phyloP scores from a whole-genome alignment of 2,888 invertebrate genomes.

The Archaeoteleia sp. region DNA sequence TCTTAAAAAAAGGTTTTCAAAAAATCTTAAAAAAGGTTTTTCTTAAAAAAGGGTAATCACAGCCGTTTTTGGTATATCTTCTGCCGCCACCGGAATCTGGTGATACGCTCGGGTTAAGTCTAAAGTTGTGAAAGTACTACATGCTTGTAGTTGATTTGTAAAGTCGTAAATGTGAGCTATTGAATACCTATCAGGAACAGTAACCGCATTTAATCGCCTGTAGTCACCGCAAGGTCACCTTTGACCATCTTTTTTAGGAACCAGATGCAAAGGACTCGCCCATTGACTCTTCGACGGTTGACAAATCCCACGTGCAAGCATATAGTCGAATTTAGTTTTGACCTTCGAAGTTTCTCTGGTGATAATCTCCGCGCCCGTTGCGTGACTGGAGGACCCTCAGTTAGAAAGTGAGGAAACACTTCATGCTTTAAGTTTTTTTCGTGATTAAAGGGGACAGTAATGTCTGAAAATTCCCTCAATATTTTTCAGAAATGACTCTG shows the following conservation, averaged over 20 bases:
- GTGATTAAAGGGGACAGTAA: no score
- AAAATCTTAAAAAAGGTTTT: slow-evolving; percentile 57
- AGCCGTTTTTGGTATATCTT: slow-evolving; percentile 27
- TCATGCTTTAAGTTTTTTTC: no score
- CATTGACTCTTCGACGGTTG: slow-evolving; percentile 58
- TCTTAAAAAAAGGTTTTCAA: slow-evolving; percentile 52
- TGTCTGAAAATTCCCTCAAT: no score
- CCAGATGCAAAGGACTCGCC: slow-evolving; percentile 54
- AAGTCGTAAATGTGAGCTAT: slow-evolving; percentile 59
- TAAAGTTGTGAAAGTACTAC: slow-evolving; percentile 34
- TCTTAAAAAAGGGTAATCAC: slow-evolving; percentile 63
- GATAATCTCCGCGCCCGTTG: no score
- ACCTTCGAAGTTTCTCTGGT: no score
- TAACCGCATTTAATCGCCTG: slow-evolving; percentile 55
- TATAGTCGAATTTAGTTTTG: slow-evolving; percentile 58
- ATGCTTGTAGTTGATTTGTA: slow-evolving; percentile 31
- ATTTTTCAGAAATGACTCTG: no score
- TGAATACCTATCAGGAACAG: slow-evolving; percentile 58
- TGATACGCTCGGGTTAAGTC: slow-evolving; percentile 54
- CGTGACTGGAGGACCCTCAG: no score
- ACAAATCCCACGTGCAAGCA: slow-evolving; percentile 58
- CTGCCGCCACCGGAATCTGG: slow-evolving; percentile 54
- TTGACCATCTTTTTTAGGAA: slow-evolving; percentile 36
- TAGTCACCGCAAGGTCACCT: slow-evolving; percentile 57
- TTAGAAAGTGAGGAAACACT: no score